Conservation (phyloP, 2,797 vertebrate species). For the Sciurus carolinensis region DNA sequence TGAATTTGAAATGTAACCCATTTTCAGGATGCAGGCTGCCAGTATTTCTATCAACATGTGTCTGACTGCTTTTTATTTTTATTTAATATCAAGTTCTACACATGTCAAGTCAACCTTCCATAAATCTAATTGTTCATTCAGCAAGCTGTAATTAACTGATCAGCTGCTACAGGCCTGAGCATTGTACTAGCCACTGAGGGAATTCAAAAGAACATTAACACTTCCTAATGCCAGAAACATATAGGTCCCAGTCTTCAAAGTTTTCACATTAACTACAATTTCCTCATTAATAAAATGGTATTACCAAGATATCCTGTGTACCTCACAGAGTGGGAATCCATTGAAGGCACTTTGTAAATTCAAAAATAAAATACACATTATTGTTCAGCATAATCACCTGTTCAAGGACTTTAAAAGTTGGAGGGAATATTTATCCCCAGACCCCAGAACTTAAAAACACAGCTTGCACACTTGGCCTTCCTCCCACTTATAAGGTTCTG, state of each 20-base stretch:
- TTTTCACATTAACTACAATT: conserved; percentile 29
- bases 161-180: conserved; percentile 36
- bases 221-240: background rate
- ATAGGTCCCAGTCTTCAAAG: background rate
- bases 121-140: conserved; percentile 70
- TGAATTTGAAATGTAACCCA: conserved; percentile 42
- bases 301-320: background rate
- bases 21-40: conserved; percentile 8
- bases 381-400: background rate
- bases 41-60: background rate
- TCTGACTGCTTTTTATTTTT: conserved; percentile 62
- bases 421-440: background rate
- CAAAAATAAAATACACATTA: background rate
- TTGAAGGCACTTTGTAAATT: background rate
- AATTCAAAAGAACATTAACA: conserved; percentile 51
- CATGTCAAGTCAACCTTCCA: conserved; percentile 58
- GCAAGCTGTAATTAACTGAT: conserved; percentile 72
- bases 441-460: background rate
- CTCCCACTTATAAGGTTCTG: background rate
- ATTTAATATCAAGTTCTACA: conserved; percentile 50
- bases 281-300: background rate
- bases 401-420: background rate
- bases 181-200: conserved; percentile 1
- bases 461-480: background rate
- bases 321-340: background rate